Percentiles rank a stretch among this genome's conserved stretches.
Conservation (phyloP, 2,113 vertebrate genomes). For the Rhabdomys dilectus region DNA sequence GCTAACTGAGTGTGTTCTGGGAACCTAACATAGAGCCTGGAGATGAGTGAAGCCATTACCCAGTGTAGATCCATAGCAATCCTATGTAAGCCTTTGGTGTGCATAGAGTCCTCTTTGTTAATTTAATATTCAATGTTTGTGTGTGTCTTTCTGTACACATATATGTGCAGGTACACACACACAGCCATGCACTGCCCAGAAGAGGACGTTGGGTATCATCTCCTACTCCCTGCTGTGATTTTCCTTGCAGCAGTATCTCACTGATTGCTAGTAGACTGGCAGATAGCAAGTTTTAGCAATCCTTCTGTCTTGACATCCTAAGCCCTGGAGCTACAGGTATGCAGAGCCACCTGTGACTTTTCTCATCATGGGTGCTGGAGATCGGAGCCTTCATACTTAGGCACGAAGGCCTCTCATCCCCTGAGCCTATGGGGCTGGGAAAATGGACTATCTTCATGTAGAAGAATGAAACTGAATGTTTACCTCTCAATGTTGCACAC, state of each 20-base stretch:
- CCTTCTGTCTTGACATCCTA: neutral
- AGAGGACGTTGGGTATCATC: neutral
- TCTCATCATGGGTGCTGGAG: neutral
- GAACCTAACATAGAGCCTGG: fast-evolving
- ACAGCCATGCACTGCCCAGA: neutral
- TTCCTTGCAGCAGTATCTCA: neutral
- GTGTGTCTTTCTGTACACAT: neutral
- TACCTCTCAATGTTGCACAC: neutral
- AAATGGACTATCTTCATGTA: neutral
- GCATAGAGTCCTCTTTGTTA: neutral
- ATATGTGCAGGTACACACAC: neutral
- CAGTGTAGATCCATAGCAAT: neutral
- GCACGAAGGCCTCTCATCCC: neutral
- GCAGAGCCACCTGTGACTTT: neutral
- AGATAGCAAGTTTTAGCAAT: neutral
- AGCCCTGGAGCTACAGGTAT: neutral
- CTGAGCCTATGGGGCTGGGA: neutral
- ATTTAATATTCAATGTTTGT: neutral
- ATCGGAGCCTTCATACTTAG: neutral
- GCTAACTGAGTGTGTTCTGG: neutral
- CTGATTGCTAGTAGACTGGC: neutral
- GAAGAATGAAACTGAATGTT: neutral
- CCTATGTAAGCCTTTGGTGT: fast-evolving
- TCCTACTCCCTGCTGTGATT: neutral
- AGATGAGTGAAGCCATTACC: neutral